A percentile compares a stretch with the other conserved stretches of the same genome.
phyloP scores from a whole-genome alignment of 2,888 invertebrate species.

The Marronus borbonicus region DNA sequence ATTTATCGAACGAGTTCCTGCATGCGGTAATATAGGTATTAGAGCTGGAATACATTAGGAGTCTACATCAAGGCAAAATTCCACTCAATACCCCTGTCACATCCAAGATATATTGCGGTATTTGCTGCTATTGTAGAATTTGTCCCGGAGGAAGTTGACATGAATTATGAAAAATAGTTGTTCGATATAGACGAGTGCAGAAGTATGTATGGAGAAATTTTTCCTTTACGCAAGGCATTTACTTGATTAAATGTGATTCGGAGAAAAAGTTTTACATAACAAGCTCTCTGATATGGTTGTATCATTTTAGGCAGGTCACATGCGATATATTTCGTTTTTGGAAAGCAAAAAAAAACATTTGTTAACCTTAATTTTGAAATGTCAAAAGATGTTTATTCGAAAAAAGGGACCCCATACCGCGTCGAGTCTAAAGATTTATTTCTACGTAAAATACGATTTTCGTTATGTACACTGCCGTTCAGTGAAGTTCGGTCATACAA shows the following conservation, averaged over 20 bases:
- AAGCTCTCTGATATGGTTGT: too few species aligned
- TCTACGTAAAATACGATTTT: too few species aligned
- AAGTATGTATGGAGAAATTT: background rate
- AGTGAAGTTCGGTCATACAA: too few species aligned
- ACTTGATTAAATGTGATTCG: background rate
- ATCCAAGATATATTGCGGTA: conserved; percentile 19
- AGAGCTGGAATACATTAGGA: background rate
- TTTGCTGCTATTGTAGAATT: conserved; percentile 32
- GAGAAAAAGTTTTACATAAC: too few species aligned
- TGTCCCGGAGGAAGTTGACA: conserved; percentile 5
- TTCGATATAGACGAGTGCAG: background rate
- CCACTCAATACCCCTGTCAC: conserved; percentile 37
- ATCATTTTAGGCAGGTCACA: too few species aligned
- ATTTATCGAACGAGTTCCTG: conserved; percentile 1
- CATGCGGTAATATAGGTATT: conserved; percentile 9
- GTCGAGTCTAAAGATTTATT: too few species aligned
- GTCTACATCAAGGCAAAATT: conserved; percentile 41
- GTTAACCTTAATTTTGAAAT: too few species aligned
- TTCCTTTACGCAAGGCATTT: background rate
- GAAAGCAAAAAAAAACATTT: too few species aligned
- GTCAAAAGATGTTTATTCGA: too few species aligned
- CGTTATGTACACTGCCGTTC: too few species aligned
- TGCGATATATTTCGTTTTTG: too few species aligned
- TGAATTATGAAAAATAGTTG: conserved; percentile 7
- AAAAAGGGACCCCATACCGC: too few species aligned